Evolutionary conservation across 64 coral and sea anemone genomes (phyloP).

Genomic region (Porites australiensis): DNA sequence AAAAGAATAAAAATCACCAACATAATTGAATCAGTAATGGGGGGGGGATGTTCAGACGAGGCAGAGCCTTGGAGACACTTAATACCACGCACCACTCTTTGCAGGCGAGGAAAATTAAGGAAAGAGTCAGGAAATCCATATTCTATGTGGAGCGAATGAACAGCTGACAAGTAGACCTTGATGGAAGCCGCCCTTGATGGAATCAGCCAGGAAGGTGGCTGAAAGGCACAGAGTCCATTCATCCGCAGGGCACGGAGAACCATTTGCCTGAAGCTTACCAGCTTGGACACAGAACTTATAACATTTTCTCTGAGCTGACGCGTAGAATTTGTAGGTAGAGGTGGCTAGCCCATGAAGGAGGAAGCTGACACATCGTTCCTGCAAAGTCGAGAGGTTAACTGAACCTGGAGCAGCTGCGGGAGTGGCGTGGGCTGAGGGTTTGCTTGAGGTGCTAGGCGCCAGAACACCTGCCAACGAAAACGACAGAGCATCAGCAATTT

Average conservation of each 20-base stretch:
- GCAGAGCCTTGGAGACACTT: neutral
- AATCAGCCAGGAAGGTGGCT: neutral
- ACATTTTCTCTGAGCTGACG: conserved; percentile 34
- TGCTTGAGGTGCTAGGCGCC: neutral
- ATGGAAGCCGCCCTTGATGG: neutral
- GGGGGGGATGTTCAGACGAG: neutral
- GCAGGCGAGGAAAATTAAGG: neutral
- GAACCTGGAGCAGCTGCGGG: neutral
- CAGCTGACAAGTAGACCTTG: conserved; percentile 32
- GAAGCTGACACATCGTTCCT: neutral
- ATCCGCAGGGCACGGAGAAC: conserved; percentile 19
- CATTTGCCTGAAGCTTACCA: neutral
- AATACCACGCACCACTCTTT: conserved; percentile 38
- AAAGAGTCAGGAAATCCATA: conserved; percentile 18
- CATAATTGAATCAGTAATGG: neutral
- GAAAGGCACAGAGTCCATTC: conserved; percentile 53
- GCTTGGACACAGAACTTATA: conserved; percentile 27
- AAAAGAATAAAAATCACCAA: neutral
- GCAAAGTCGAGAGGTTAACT: conserved; percentile 6
- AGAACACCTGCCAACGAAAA: conserved; percentile 21
- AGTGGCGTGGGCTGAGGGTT: neutral
- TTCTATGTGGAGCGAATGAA: conserved; percentile 17
- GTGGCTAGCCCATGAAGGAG: conserved; percentile 20
- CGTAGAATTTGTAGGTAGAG: conserved; percentile 28
- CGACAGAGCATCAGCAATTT: conserved; percentile 48